Evolutionary conservation across 1,140 invertebrate genomes (phyloP).

Genomic region (Drosophila melanica): DNA sequence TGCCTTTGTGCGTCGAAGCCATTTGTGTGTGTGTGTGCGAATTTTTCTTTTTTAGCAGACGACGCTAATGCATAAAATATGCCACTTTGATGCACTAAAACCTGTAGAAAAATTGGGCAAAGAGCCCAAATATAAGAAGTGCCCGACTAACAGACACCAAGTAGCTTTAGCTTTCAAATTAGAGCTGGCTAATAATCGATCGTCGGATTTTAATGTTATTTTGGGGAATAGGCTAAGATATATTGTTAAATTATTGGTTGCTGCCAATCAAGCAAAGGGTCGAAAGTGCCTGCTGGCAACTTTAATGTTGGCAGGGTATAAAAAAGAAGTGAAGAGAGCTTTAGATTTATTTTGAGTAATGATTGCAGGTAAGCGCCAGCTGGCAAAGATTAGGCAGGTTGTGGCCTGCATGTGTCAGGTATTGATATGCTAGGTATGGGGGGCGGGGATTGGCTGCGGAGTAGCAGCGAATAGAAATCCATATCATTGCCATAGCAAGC

Average conservation of each 20-base stretch:
- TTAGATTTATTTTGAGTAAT: slow-evolving; percentile 32
- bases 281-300: too few relatives aligned
- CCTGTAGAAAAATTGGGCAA: slow-evolving; percentile 28
- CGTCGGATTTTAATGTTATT: too few relatives aligned
- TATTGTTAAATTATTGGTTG: too few relatives aligned
- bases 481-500: slow-evolving; percentile 61
- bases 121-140: slow-evolving; percentile 12
- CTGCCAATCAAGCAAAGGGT: too few relatives aligned
- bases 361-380: slow-evolving; percentile 25
- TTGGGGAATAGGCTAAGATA: too few relatives aligned
- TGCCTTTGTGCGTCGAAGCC: slow-evolving; percentile 46
- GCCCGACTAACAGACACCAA: not conserved
- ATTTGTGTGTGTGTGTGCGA: not conserved
- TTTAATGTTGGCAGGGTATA: too few relatives aligned
- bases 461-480: slow-evolving; percentile 54
- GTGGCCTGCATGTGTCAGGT: slow-evolving; percentile 66
- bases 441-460: not conserved
- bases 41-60: slow-evolving; percentile 23
- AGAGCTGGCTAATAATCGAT: too few relatives aligned
- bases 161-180: too few relatives aligned
- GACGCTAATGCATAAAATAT: slow-evolving; percentile 49
- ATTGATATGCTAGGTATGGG: slow-evolving; percentile 46
- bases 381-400: slow-evolving; percentile 45
- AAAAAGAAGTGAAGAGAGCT: slow-evolving; percentile 1
- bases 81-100: slow-evolving; percentile 17